Conservation (phyloP, 2,888 invertebrate genomes). For the Cephus pygmeus region DNA sequence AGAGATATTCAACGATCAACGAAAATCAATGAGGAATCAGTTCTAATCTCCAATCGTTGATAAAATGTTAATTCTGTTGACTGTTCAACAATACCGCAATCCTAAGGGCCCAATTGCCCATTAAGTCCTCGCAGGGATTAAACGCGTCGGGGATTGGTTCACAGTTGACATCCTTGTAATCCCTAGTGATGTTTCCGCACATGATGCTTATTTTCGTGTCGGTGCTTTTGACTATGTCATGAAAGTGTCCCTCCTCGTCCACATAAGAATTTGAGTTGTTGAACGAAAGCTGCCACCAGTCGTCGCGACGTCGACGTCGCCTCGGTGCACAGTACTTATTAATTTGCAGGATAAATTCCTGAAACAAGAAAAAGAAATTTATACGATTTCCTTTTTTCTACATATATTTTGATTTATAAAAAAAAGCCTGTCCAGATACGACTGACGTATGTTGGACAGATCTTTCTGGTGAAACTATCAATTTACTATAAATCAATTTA, state of each 20-base stretch:
- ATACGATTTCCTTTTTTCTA: background rate
- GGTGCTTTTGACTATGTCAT: background rate
- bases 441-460: background rate
- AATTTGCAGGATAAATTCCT: constrained; percentile 3
- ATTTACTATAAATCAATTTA: too few species aligned
- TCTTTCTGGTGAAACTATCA: background rate
- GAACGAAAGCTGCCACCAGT: background rate
- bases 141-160: constrained; percentile 72
- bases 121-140: constrained; percentile 75
- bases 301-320: background rate
- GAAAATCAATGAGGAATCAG: background rate
- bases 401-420: background rate
- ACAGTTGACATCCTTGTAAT: constrained; percentile 63
- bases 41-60: background rate
- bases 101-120: constrained; percentile 71
- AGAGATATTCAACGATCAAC: background rate
- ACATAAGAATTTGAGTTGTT: background rate
- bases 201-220: background rate
- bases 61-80: background rate
- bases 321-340: constrained; percentile 4
- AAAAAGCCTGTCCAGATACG: background rate
- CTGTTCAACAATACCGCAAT: constrained; percentile 57
- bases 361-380: background rate
- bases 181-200: constrained; percentile 14
- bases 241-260: constrained; percentile 2